These are phyloP conservation scores for Nephrotoma appendiculata DNA, from an alignment of 2,888 invertebrate species.

Conservation along the genomic window DNA sequence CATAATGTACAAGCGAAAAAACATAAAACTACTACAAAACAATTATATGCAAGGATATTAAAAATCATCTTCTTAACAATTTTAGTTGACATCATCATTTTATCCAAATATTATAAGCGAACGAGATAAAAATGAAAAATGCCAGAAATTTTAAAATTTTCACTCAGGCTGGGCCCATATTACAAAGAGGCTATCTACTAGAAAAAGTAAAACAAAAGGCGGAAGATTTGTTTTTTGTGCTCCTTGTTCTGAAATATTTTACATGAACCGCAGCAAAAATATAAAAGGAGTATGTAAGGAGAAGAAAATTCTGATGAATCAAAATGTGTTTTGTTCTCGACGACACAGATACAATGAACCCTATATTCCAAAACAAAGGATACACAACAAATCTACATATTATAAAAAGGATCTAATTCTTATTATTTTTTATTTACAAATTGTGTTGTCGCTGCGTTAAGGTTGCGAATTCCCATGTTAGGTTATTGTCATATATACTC, in stretches of 20 bases:
- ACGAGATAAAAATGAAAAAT: neutral
- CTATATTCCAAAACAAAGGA: neutral
- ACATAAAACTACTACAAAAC: neutral
- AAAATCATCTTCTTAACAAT: neutral
- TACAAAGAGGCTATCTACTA: neutral
- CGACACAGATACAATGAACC: neutral
- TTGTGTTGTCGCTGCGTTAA: neutral
- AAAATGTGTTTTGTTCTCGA: neutral
- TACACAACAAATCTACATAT: neutral
- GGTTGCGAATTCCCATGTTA: neutral
- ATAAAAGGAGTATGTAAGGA: neutral
- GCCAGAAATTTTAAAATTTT: neutral
- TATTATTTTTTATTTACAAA: neutral
- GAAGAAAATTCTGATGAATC: neutral
- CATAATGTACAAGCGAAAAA: neutral
- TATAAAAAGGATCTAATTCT: neutral
- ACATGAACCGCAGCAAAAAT: neutral
- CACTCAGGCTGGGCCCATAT: neutral
- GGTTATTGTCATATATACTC: neutral
- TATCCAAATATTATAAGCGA: neutral
- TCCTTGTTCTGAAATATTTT: neutral
- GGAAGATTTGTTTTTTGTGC: neutral
- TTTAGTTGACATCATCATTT: neutral
- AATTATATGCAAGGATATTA: neutral
- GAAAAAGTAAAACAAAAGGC: neutral